These are phyloP conservation scores for Eurosta solidaginis DNA, from an alignment of 1,140 invertebrate genomes.

Conservation along the genomic window DNA sequence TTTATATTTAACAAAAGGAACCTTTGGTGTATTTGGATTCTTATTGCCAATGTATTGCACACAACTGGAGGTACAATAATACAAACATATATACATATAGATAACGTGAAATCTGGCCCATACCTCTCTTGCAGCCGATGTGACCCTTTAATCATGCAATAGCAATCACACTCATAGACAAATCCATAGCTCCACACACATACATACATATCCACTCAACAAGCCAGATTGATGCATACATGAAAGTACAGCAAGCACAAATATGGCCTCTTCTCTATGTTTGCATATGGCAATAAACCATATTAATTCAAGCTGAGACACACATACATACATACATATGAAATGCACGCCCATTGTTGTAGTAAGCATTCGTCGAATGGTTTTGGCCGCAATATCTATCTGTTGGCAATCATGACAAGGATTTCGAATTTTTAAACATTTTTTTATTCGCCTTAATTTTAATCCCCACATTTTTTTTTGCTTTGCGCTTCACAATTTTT, in stretches of 20 bases:
- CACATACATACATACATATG: neutral
- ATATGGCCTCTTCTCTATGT: conserved; percentile 19
- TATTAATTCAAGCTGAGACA: neutral
- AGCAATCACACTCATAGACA: too few species aligned
- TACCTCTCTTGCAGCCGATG: neutral
- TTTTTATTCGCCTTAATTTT: conserved; percentile 13
- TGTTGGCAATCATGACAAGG: conserved; percentile 21
- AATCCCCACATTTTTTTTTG: neutral
- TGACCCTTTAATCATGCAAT: conserved; percentile 21
- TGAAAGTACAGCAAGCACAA: neutral
- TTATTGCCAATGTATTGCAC: too few species aligned
- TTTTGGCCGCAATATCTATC: neutral
- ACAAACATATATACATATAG: neutral
- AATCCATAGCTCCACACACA: too few species aligned
- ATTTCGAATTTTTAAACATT: conserved; percentile 1
- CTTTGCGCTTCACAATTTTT: neutral
- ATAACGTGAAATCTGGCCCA: neutral
- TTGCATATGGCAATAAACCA: too few species aligned
- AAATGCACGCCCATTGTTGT: conserved; percentile 4
- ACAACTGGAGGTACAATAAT: too few species aligned
- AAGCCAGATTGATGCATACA: too few species aligned
- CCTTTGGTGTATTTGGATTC: too few species aligned
- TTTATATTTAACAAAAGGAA: too few species aligned
- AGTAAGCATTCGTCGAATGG: neutral
- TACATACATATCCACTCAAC: neutral